Evolutionary conservation across 1,140 invertebrate genomes (phyloP).

Genomic region (Ladona fulva): DNA sequence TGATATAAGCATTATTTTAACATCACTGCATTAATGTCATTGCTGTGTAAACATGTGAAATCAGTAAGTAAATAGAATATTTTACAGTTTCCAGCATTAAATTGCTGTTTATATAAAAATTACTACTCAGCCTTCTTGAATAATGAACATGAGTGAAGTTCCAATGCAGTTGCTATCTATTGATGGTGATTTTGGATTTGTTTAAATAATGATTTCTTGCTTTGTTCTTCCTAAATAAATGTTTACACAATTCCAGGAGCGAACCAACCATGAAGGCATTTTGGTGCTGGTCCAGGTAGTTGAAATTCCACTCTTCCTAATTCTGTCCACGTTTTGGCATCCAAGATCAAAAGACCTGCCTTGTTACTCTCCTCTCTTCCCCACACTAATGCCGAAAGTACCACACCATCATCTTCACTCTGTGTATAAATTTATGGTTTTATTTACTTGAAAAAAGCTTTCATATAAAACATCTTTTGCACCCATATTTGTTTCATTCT

Average conservation of each 20-base stretch:
- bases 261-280: constrained; percentile 76
- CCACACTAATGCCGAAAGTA: constrained; percentile 60
- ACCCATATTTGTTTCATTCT: too few relatives aligned
- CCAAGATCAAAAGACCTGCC: constrained; percentile 57
- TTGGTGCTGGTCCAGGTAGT: constrained; percentile 61
- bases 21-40: too few relatives aligned
- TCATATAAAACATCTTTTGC: not conserved
- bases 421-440: constrained; percentile 31
- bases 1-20: too few relatives aligned
- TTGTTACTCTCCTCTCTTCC: constrained; percentile 46
- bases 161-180: too few relatives aligned
- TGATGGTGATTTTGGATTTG: too few relatives aligned
- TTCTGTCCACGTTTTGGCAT: constrained; percentile 57
- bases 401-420: constrained; percentile 64
- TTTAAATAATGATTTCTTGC: too few relatives aligned
- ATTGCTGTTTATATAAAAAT: too few relatives aligned
- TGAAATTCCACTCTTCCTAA: constrained; percentile 55
- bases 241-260: constrained; percentile 28
- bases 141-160: too few relatives aligned
- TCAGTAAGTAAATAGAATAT: too few relatives aligned
- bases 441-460: constrained; percentile 7
- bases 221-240: not conserved
- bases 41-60: too few relatives aligned
- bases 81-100: too few relatives aligned
- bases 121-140: too few relatives aligned